phyloP scores from a whole-genome alignment of 37 sponge, comb jelly and placozoan species.

The Ianthella basta region DNA sequence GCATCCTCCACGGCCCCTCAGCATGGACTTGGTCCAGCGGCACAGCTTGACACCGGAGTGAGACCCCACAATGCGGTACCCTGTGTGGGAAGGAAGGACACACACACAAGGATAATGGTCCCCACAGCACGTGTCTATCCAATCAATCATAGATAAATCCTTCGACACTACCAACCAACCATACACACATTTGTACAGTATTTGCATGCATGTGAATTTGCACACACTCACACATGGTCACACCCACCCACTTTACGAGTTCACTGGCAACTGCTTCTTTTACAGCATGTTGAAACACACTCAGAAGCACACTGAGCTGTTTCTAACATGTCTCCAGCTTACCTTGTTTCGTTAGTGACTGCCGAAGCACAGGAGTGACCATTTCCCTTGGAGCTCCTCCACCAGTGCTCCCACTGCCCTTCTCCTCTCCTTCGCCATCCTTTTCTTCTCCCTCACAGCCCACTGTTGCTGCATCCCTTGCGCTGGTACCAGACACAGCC shows the following conservation, averaged over 20 bases:
- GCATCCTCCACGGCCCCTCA: conserved; percentile 95
- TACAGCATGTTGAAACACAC: no score
- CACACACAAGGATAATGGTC: not conserved
- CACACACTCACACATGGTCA: conserved; percentile 13
- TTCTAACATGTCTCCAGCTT: no score
- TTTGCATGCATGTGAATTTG: no score
- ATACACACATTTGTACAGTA: no score
- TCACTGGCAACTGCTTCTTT: not conserved
- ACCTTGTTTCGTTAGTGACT: conserved; percentile 94
- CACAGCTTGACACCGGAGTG: conserved; percentile 98
- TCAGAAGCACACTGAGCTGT: no score
- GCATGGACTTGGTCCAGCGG: conserved; percentile 98
- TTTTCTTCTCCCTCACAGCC: conserved; percentile 19
- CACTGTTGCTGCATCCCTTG: no score
- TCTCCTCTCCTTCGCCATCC: conserved; percentile 8
- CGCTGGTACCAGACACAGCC: no score
- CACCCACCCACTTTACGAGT: not conserved
- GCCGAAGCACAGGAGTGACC: conserved; percentile 87
- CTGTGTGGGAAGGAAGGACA: conserved; percentile 14
- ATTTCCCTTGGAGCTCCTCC: conserved; percentile 78
- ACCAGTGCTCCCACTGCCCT: not conserved
- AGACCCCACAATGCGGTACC: conserved; percentile 86
- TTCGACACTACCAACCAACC: no score
- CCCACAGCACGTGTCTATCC: no score
- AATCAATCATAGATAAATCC: no score